A percentile compares a stretch with the other conserved stretches of the same genome.
Evolutionary conservation across 2,888 invertebrate genomes (phyloP).

Genomic region (Zaprionus lineosus): DNA sequence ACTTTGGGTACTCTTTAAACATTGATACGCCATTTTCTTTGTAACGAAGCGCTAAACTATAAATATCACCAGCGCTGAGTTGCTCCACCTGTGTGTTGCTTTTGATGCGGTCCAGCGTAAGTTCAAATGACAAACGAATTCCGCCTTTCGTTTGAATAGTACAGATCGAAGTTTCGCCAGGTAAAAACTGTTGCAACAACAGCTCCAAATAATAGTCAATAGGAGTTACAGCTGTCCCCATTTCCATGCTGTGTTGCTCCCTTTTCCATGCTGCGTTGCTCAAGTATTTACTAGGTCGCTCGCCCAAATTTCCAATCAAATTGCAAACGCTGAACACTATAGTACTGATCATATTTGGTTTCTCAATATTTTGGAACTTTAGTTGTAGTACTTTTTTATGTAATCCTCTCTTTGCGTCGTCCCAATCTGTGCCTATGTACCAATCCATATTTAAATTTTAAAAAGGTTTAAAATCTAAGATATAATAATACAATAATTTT

Average conservation of each 20-base stretch:
- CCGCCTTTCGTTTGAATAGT: conserved; percentile 77
- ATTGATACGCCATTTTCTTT: conserved; percentile 85
- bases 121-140: conserved; percentile 71
- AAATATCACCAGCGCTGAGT: conserved; percentile 82
- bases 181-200: conserved; percentile 83
- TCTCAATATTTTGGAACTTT: conserved; percentile 72
- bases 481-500: no score
- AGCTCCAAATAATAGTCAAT: conserved; percentile 83
- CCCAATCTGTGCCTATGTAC: conserved; percentile 80
- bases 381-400: conserved; percentile 74
- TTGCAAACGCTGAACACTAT: conserved; percentile 74
- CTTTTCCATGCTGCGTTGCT: conserved; percentile 18
- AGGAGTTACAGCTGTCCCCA: conserved; percentile 83
- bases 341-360: conserved; percentile 75
- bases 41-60: conserved; percentile 82
- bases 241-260: conserved; percentile 57
- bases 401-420: conserved; percentile 71
- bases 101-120: conserved; percentile 81
- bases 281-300: conserved; percentile 66
- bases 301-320: conserved; percentile 56
- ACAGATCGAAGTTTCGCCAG: conserved; percentile 83
- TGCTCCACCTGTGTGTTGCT: conserved; percentile 83
- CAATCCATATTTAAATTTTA: conserved; percentile 72
- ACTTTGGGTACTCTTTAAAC: conserved; percentile 86
- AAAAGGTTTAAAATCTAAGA: no score